These are phyloP conservation scores for Phenganax subtilis DNA, from an alignment of 92 coral and sea anemone species.

Conservation along the genomic window DNA sequence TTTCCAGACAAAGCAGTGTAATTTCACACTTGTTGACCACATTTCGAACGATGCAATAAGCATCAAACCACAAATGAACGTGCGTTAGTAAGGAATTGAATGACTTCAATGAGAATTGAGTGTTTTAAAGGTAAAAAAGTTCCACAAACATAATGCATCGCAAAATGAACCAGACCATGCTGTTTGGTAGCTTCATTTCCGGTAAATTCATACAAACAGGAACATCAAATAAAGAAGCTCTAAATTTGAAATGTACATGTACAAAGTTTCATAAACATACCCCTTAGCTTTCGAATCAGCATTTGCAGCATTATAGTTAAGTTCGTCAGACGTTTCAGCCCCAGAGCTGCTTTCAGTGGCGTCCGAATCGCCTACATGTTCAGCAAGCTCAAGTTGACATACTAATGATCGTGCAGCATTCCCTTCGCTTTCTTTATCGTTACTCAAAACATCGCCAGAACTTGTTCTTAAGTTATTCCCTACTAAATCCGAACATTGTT, in stretches of 20 bases:
- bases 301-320: conserved; percentile 31
- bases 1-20: background rate
- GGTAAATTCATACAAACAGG: conserved; percentile 4
- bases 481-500: background rate
- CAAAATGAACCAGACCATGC: conserved; percentile 6
- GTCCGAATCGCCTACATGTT: conserved; percentile 89
- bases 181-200: conserved; percentile 21
- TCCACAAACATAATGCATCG: background rate
- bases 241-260: background rate
- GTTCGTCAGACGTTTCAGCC: conserved; percentile 92
- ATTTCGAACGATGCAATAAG: background rate
- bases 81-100: too few relatives aligned
- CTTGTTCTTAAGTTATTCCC: background rate
- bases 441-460: background rate
- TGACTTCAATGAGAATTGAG: background rate
- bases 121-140: background rate
- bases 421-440: conserved; percentile 56
- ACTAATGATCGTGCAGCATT: conserved; percentile 63
- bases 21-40: background rate
- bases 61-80: background rate
- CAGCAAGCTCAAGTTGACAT: conserved; percentile 86
- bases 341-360: conserved; percentile 94
- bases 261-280: background rate
- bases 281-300: conserved; percentile 39
- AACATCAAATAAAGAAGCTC: background rate